Evolutionary conservation across 2,797 vertebrate genomes (phyloP), one percentile per base, ranked within the genome.

Genomic region (Rhyacichthys aspro): DNA sequence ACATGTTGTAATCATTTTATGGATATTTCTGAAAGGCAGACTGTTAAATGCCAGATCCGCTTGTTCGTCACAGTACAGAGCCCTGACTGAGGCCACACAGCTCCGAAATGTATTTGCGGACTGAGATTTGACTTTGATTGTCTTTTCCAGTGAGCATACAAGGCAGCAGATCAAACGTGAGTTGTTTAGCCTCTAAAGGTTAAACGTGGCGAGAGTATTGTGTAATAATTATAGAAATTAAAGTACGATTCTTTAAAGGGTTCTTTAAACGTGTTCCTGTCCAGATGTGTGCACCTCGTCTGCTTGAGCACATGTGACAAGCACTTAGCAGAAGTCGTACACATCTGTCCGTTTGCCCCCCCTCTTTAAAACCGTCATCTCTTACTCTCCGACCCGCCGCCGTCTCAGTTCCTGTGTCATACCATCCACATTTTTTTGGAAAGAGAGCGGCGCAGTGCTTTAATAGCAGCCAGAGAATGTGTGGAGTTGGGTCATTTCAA

Each of bases 401-500:
- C 36, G 64, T 78, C 76, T 74, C 67, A 61, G 74, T 83, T 85
- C 81, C 79, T 79, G 82, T 86, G 79, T 87, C 81, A 74, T 84
- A 70, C 72, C 67, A 17, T 61, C 71, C 71, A 61, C 72, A 55
- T 85, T 81, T 79, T 70, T 80, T 3, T 65, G 66, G 76, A 68
- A 19, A 67, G 84, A 81, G 88, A 87, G 85, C 86, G 17, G 88
- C 43, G 18, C 67, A 77, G 89, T 72, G 79, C 78, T 90, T 92
- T 92, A 91, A 92, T 90, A 89, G 90, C 86, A 90, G 87, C 81
- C 85, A 85, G 88, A 85, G 83, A 90, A 92, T 88, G 92, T 91
- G 89, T 91, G 78, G 86, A 90, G 88, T 93, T 90, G 92, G 92
- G 93, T 93, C 93, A 93, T 93, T 92, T 88, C 88, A 80, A 80